phyloP scores from a whole-genome alignment of 2,888 invertebrate species.

The Limnephilus lunatus region DNA sequence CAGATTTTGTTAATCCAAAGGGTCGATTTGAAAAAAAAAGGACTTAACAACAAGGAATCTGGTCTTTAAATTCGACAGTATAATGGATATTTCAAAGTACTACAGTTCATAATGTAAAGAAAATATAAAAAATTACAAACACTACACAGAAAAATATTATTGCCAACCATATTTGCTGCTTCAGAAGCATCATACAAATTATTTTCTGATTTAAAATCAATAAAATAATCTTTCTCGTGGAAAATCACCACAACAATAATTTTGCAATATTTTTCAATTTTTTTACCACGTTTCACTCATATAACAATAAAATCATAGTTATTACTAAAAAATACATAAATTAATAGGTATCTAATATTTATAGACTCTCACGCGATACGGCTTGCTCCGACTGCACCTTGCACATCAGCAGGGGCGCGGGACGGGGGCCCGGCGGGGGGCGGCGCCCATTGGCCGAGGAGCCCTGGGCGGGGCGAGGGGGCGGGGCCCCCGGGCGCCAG shows the following conservation, averaged over 20 bases:
- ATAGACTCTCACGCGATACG: not conserved
- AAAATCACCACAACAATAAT: too few species aligned
- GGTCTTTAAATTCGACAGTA: not conserved
- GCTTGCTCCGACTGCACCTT: conserved; percentile 25
- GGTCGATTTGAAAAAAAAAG: not conserved
- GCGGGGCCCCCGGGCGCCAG: conserved; percentile 76
- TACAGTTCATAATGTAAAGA: too few species aligned
- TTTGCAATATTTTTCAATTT: not conserved
- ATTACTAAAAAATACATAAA: not conserved
- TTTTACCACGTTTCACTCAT: not conserved
- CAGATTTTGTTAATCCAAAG: too few species aligned
- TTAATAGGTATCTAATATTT: not conserved
- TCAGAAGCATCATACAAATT: too few species aligned
- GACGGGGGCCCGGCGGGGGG: conserved; percentile 75
- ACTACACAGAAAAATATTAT: too few species aligned
- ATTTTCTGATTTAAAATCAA: too few species aligned
- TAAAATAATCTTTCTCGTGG: too few species aligned
- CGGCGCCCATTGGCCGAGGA: conserved; percentile 73
- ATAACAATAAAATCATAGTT: not conserved
- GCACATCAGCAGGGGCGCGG: conserved; percentile 41
- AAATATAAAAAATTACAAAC: too few species aligned
- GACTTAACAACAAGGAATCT: not conserved
- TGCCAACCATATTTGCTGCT: too few species aligned
- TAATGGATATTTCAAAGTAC: too few species aligned
- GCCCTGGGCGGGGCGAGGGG: conserved; percentile 75